phyloP scores from a whole-genome alignment of 2,797 vertebrate genomes.

The Falco naumanni region DNA sequence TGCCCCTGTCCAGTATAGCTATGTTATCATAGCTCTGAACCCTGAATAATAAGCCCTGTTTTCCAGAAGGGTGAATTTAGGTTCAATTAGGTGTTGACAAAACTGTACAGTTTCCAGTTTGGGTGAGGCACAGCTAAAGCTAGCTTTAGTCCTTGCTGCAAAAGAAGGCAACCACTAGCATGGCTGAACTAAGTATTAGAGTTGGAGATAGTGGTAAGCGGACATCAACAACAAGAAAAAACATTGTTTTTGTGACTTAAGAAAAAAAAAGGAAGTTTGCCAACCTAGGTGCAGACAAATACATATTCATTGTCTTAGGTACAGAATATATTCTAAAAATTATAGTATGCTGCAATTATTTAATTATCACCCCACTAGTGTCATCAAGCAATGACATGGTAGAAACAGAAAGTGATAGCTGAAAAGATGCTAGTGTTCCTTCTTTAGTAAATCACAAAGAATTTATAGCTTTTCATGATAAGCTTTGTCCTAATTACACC shows the following conservation, averaged over 20 bases:
- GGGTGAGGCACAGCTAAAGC: not conserved
- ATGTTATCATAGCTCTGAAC: not conserved
- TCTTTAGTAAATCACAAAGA: not conserved
- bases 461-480: not conserved
- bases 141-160: not conserved
- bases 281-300: not conserved
- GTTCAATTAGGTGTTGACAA: not conserved
- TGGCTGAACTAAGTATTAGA: not conserved
- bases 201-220: not conserved
- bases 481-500: not conserved
- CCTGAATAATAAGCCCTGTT: not conserved
- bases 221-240: not conserved
- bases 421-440: not conserved
- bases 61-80: not conserved
- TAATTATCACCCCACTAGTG: not conserved
- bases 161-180: not conserved
- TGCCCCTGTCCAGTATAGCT: not conserved
- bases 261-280: not conserved
- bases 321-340: not conserved
- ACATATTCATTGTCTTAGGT: not conserved
- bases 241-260: not conserved
- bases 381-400: not conserved
- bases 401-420: not conserved
- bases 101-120: not conserved
- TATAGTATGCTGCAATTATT: not conserved